Evolutionary conservation across 2,113 vertebrate genomes (phyloP), one percentile per base, ranked within the genome.

Genomic region (Lucifuga dentata): DNA sequence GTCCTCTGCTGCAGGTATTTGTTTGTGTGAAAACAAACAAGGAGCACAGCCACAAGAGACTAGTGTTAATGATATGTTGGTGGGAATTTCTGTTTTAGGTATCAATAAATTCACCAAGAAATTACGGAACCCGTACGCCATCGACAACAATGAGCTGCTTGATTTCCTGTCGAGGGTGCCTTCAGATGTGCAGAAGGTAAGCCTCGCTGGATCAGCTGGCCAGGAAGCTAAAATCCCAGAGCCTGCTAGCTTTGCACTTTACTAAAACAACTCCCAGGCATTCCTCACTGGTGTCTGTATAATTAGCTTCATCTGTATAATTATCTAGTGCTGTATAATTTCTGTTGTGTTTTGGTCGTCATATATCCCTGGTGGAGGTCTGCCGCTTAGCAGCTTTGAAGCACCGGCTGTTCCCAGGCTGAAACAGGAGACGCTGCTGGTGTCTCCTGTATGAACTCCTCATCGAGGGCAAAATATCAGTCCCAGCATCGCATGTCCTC

Each of bases 31-130:
- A 89, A 77, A 80, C 83, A 78, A 76, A 71, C 17, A 13, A 20
- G 17, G 59, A 55, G 53, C 35, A 26, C 81, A 73, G 76, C 80
- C 76, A 53, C 56, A 24, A 40, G 58, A 80, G 84, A 77, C 72
- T 80, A 64, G 36, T 48, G 61, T 41, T 87, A 89, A 90, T 90
- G 78, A 87, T 82, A 84, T 19, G 68, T 80, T 88, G 86, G 69
- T 85, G 78, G 80, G 85, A 78, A 81, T 76, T 26, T 87, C 76
- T 87, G 78, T 85, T 79, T 78, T 84, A 99, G 98, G 98, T 83
- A 94, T 99, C 93, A 95, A 98, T 93, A 99, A 98, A 93, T 99
- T 99, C 89, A 99, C 97, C 65, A 99, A 99, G 95, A 99, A 95
- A 91, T 90, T 99, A 71, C 93, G 97, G 88, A 98, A 96, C 82